A percentile compares a stretch with the other conserved stretches of the same genome.
Evolutionary conservation across 2,113 vertebrate genomes (phyloP).

Genomic region (Pagrus major): DNA sequence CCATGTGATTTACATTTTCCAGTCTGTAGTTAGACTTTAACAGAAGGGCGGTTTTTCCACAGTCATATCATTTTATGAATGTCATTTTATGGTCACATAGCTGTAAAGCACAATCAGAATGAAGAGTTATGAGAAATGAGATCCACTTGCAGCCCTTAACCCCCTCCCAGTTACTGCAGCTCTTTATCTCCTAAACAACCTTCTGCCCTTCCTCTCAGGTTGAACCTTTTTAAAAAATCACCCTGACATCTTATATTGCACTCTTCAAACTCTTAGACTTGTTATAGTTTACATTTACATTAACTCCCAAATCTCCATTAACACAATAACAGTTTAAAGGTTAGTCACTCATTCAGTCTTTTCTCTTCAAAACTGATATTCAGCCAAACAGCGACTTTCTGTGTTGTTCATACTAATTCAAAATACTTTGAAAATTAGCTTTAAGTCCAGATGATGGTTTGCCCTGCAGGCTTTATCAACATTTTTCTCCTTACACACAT

Average conservation of each 20-base stretch:
- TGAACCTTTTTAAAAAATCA: not conserved
- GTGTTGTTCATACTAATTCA: not conserved
- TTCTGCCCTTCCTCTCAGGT: not conserved
- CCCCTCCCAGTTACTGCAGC: not conserved
- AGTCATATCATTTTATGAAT: constrained; percentile 22
- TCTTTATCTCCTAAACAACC: not conserved
- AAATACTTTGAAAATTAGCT: too few relatives aligned
- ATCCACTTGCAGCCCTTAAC: not conserved
- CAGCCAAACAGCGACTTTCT: not conserved
- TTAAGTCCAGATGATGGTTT: not conserved
- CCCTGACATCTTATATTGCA: not conserved
- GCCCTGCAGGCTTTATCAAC: not conserved
- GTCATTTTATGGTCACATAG: constrained; percentile 28
- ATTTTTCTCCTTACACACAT: not conserved
- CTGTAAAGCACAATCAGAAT: constrained; percentile 33
- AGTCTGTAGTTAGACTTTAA: constrained; percentile 50
- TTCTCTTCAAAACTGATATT: not conserved
- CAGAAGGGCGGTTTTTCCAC: constrained; percentile 12
- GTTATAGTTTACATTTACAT: too few relatives aligned
- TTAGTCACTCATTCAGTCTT: not conserved
- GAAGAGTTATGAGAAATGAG: constrained; percentile 7
- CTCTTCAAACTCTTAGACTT: not conserved
- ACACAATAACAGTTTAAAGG: not conserved
- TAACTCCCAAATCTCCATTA: too few relatives aligned
- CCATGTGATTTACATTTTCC: constrained; percentile 1